Evolutionary conservation across 2,113 vertebrate genomes (phyloP).

Genomic region (Hippocampus zosterae): DNA sequence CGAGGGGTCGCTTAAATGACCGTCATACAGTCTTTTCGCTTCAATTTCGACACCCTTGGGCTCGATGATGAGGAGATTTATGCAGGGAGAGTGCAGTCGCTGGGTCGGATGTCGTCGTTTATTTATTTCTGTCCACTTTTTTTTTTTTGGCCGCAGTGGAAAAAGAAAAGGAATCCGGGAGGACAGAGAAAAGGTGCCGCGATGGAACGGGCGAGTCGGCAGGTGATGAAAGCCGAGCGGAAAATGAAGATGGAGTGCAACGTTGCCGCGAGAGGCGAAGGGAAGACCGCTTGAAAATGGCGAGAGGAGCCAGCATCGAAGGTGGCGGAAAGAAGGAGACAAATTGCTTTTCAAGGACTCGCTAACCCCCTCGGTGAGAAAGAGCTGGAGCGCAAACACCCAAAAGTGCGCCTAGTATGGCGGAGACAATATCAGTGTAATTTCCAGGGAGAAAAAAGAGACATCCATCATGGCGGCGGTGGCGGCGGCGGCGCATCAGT

Average conservation of each 20-base stretch:
- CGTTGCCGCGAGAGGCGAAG: constrained; percentile 35
- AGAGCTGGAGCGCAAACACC: constrained; percentile 20
- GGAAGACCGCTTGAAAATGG: constrained; percentile 41
- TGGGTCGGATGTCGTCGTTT: constrained; percentile 47
- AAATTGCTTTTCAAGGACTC: constrained; percentile 57
- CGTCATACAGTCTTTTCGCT: constrained; percentile 65
- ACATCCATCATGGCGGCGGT: constrained; percentile 39
- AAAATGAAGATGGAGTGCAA: constrained; percentile 51
- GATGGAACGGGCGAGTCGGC: constrained; percentile 48
- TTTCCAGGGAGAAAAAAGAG: constrained; percentile 29
- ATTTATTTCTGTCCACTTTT: constrained; percentile 13
- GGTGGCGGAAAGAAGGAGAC: constrained; percentile 40
- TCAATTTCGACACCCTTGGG: constrained; percentile 66
- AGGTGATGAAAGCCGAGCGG: constrained; percentile 45
- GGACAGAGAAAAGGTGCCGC: background rate
- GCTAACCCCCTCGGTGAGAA: constrained; percentile 6
- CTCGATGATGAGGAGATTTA: constrained; percentile 60
- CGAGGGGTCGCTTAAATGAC: constrained; percentile 57
- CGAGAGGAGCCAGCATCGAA: constrained; percentile 28
- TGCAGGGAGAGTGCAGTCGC: constrained; percentile 46
- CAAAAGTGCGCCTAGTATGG: constrained; percentile 26
- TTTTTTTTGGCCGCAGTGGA: constrained; percentile 27
- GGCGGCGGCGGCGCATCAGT: constrained; percentile 18
- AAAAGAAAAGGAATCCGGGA: constrained; percentile 19
- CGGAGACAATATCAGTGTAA: constrained; percentile 31